Evolutionary conservation across 1,140 invertebrate genomes (phyloP), one percentile per base, ranked within the genome.

Genomic region (Bradynema listronoti): DNA sequence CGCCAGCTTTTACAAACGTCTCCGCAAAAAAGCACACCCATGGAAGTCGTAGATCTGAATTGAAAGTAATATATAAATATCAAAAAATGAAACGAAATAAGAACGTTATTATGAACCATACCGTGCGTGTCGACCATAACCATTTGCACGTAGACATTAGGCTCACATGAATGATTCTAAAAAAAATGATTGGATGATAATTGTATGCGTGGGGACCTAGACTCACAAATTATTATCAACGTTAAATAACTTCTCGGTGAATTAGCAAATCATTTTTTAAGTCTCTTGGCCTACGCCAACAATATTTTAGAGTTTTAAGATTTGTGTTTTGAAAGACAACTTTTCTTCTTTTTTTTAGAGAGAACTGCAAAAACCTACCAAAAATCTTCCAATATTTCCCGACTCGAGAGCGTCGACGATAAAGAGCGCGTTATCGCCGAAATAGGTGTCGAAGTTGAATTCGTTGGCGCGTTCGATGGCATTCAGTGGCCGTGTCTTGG

Each of bases 331-430:
- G n/a, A n/a, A n/a, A n/a, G n/a, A n/a, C n/a, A n/a, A n/a, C n/a
- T n/a, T n/a, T n/a, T n/a, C n/a, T n/a, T n/a, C n/a, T n/a, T n/a
- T n/a, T n/a, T n/a, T n/a, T n/a, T n/a, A n/a, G n/a, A n/a, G n/a
- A n/a, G n/a, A n/a, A n/a, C n/a, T n/a, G n/a, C n/a, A n/a, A n/a
- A n/a, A n/a, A n/a, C n/a, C n/a, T n/a, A n/a, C n/a, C n/a, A 61
- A 19, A 32, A 61, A 61, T 4, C 59, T 41, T 42, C 59, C 59
- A 57, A 61, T 61, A 49, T 61, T 61, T 9, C 59, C 59, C 27
- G 41, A 29, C 16, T 19, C 51, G 36, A 39, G 46, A 24, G 59
- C 59, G 29, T 61, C 59, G 6, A 61, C 32, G 41, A 57, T 41
- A 47, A 56, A 61, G 14, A 47, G 16, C 25, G 39, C 30, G 39